phyloP scores from a whole-genome alignment of 2,797 vertebrate genomes.

The Staurois parvus region DNA sequence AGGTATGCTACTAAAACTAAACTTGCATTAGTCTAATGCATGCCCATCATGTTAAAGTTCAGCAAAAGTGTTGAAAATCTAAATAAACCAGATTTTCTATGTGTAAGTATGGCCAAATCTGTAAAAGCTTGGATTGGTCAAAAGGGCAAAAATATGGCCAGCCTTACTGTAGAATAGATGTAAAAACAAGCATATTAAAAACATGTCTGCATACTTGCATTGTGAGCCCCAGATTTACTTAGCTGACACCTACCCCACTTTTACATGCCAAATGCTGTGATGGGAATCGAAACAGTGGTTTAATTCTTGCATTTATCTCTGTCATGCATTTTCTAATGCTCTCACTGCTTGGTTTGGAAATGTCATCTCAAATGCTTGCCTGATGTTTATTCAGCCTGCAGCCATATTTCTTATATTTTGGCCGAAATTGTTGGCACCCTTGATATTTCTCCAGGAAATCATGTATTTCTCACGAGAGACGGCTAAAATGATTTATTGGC shows the following conservation, averaged over 20 bases:
- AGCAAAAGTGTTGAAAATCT: no score
- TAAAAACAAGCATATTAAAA: neutral
- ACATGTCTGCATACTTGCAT: neutral
- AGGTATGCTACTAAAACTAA: no score
- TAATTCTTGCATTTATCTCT: conserved; percentile 7
- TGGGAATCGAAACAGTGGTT: neutral
- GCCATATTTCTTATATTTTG: conserved; percentile 2
- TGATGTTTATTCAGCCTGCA: conserved; percentile 9
- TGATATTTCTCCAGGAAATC: no score
- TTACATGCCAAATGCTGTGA: neutral
- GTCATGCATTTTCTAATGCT: neutral
- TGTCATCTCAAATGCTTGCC: conserved; percentile 6
- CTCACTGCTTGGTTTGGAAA: neutral
- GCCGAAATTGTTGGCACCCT: no score
- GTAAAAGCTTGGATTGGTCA: no score
- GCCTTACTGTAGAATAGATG: neutral
- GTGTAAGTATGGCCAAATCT: no score
- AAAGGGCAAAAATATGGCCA: no score
- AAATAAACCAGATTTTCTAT: no score
- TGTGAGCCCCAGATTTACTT: neutral
- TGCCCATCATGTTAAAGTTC: no score
- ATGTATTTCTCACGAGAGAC: no score
- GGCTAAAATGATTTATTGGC: conserved; percentile 9
- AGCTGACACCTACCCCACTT: neutral
- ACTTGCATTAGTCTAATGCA: no score